Conservation (phyloP, 1,140 invertebrate species). For the Maniola jurtina region DNA sequence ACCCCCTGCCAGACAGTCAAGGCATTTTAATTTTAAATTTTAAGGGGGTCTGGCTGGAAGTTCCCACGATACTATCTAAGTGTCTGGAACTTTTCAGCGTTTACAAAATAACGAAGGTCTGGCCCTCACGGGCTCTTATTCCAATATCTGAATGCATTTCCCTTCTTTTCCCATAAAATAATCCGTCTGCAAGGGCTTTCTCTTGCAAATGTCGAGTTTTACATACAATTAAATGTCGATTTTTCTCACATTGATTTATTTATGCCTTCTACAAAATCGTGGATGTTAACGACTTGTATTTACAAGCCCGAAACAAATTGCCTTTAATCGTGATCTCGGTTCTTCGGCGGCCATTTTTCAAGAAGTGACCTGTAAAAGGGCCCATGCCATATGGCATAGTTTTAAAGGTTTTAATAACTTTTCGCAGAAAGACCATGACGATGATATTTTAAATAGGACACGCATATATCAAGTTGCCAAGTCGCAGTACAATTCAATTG, state of each 20-base stretch:
- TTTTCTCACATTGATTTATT: slow-evolving; percentile 22
- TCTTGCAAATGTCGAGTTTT: slow-evolving; percentile 38
- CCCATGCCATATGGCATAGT: not conserved
- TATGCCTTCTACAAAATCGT: slow-evolving; percentile 14
- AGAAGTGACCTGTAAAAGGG: not conserved
- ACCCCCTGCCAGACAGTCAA: too few relatives aligned
- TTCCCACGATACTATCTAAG: too few relatives aligned
- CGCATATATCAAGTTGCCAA: not conserved
- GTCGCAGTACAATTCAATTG: slow-evolving; percentile 13
- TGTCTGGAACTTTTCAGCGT: too few relatives aligned
- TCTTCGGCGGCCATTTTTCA: not conserved
- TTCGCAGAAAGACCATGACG: too few relatives aligned
- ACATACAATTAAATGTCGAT: slow-evolving; percentile 42
- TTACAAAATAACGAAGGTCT: too few relatives aligned
- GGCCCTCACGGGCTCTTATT: too few relatives aligned
- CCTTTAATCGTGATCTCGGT: slow-evolving; percentile 7
- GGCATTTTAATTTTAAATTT: too few relatives aligned
- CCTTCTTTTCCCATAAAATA: slow-evolving; percentile 20
- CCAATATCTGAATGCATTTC: slow-evolving; percentile 22
- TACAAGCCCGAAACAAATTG: slow-evolving; percentile 19
- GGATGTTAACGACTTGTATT: slow-evolving; percentile 4
- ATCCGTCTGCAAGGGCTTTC: slow-evolving; percentile 29
- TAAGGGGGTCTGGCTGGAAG: too few relatives aligned
- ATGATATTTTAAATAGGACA: not conserved
- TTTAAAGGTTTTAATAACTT: not conserved